These are phyloP conservation scores for Galagoides demidoff DNA, from an alignment of 2,797 vertebrate genomes.

Conservation along the genomic window DNA sequence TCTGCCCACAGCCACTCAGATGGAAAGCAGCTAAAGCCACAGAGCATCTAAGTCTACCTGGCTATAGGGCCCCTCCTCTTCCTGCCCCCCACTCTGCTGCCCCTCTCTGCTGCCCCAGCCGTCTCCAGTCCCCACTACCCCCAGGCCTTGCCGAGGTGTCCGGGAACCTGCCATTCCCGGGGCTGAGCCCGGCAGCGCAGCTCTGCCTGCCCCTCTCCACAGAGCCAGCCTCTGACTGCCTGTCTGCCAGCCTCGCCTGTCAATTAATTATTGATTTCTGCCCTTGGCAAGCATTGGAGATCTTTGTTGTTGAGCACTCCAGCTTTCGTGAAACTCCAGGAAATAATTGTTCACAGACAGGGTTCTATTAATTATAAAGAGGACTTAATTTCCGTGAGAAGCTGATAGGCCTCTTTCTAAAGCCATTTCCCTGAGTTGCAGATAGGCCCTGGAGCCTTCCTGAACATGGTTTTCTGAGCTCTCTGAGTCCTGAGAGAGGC, in stretches of 20 bases:
- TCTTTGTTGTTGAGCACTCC: conserved; percentile 82
- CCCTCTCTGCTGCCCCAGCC: not conserved
- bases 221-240: conserved; percentile 51
- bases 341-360: conserved; percentile 83
- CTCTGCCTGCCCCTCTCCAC: not conserved
- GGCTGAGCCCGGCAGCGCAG: not conserved
- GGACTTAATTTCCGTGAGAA: conserved; percentile 70
- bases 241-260: conserved; percentile 74
- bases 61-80: not conserved
- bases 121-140: not conserved
- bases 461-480: not conserved
- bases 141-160: not conserved
- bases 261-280: conserved; percentile 84
- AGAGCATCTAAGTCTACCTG: not conserved
- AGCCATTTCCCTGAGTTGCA: conserved; percentile 76
- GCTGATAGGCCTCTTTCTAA: conserved; percentile 78
- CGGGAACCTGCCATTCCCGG: not conserved
- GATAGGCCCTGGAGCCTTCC: conserved; percentile 66
- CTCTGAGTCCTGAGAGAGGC: not conserved
- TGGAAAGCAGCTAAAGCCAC: not conserved
- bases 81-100: not conserved
- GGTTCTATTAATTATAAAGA: conserved; percentile 83
- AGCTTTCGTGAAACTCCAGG: conserved; percentile 84
- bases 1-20: not conserved
- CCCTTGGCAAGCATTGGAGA: conserved; percentile 77